These are phyloP conservation scores for Parapristionchus giblindavisi DNA, from an alignment of 2,888 invertebrate genomes.

Conservation along the genomic window DNA sequence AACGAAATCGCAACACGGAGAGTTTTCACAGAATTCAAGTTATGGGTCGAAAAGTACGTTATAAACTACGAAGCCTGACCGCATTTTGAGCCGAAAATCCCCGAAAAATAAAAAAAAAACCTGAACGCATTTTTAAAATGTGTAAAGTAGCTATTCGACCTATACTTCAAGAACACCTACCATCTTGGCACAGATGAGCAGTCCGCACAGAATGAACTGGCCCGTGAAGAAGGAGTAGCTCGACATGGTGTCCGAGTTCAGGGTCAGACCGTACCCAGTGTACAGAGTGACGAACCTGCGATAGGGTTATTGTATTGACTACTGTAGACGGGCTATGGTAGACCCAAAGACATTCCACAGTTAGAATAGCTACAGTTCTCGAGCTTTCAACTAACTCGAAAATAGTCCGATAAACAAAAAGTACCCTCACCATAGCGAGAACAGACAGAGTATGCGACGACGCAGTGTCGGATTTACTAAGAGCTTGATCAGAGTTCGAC, in stretches of 20 bases:
- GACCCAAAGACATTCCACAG: neutral
- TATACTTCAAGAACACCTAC: too few species aligned
- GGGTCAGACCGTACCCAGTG: slow-evolving; percentile 27
- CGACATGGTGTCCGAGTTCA: slow-evolving; percentile 25
- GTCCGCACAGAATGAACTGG: slow-evolving; percentile 21
- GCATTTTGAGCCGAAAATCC: too few species aligned
- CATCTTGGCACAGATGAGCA: slow-evolving; percentile 23
- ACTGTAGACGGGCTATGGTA: neutral
- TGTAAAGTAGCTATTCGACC: too few species aligned
- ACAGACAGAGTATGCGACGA: slow-evolving; percentile 16
- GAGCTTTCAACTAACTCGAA: too few species aligned
- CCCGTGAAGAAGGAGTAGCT: slow-evolving; percentile 12
- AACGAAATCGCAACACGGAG: too few species aligned
- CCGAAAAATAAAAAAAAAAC: too few species aligned
- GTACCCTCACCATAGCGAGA: slow-evolving; percentile 24
- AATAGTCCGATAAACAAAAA: too few species aligned
- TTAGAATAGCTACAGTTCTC: neutral
- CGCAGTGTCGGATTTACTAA: slow-evolving; percentile 18
- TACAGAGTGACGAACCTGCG: slow-evolving; percentile 27
- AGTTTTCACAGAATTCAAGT: too few species aligned
- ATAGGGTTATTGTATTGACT: neutral
- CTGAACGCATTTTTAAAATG: too few species aligned
- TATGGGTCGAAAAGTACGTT: too few species aligned
- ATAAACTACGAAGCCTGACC: too few species aligned
- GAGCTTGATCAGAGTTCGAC: neutral